Evolutionary conservation across 1,140 invertebrate species (phyloP).

Genomic region (Dendroctonus valens): DNA sequence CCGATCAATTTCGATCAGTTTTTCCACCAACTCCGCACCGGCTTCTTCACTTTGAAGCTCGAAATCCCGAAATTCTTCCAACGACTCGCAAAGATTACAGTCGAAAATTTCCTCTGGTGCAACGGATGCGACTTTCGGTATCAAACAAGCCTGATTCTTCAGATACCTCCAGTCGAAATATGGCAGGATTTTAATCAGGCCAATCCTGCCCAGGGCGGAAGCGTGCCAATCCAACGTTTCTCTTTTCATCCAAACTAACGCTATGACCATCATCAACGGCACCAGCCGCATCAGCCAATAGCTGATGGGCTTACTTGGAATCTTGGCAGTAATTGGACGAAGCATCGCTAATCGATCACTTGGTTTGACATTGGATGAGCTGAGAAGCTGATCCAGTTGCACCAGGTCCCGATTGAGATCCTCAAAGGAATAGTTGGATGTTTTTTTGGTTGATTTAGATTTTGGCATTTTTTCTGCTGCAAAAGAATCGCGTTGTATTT

Average conservation of each 20-base stretch:
- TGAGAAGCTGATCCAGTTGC: constrained; percentile 63
- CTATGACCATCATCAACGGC: constrained; percentile 25
- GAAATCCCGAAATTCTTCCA: constrained; percentile 35
- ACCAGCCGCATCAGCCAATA: not conserved
- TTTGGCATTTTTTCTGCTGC: constrained; percentile 8
- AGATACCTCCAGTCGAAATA: constrained; percentile 79
- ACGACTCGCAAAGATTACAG: constrained; percentile 43
- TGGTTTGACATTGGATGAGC: constrained; percentile 59
- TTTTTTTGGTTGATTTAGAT: not conserved
- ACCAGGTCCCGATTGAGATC: constrained; percentile 56
- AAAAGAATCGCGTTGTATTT: not conserved
- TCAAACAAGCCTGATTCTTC: constrained; percentile 71
- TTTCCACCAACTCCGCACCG: constrained; percentile 23
- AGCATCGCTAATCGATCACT: constrained; percentile 68
- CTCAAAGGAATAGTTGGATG: constrained; percentile 25
- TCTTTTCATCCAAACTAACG: constrained; percentile 47
- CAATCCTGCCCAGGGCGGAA: constrained; percentile 61
- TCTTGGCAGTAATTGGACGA: constrained; percentile 57
- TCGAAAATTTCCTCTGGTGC: constrained; percentile 48
- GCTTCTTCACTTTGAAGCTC: constrained; percentile 21
- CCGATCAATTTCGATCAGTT: constrained; percentile 38
- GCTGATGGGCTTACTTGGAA: constrained; percentile 2
- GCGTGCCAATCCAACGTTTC: constrained; percentile 58
- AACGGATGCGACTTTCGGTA: constrained; percentile 43
- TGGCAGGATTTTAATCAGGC: constrained; percentile 67